phyloP scores from a whole-genome alignment of 1,140 invertebrate genomes.

The Leptonema lineaticorne region DNA sequence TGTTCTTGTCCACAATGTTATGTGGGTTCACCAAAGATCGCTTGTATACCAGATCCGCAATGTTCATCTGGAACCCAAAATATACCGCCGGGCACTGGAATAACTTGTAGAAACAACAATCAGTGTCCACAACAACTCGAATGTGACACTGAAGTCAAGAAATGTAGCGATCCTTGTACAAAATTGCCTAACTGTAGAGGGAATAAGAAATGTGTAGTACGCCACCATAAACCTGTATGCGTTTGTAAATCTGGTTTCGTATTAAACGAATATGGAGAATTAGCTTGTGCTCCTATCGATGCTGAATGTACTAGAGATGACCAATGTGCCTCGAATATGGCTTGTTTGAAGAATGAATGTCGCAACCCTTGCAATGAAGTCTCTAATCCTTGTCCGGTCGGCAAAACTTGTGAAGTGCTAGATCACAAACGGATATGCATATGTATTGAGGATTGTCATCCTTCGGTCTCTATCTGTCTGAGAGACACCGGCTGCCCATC shows the following conservation, averaged over 20 bases:
- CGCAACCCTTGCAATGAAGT: slow-evolving; percentile 78
- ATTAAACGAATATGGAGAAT: slow-evolving; percentile 79
- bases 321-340: slow-evolving; percentile 82
- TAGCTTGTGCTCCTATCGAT: slow-evolving; percentile 77
- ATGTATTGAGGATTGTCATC: slow-evolving; percentile 83
- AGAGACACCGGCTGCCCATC: slow-evolving; percentile 84
- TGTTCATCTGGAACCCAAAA: slow-evolving; percentile 61
- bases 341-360: slow-evolving; percentile 79
- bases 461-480: slow-evolving; percentile 83
- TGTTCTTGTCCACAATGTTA: slow-evolving; percentile 88
- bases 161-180: slow-evolving; percentile 78
- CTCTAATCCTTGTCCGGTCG: slow-evolving; percentile 68
- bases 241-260: slow-evolving; percentile 87
- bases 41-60: slow-evolving; percentile 74
- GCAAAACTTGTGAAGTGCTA: slow-evolving; percentile 81
- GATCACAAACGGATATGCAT: slow-evolving; percentile 84
- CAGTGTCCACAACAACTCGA: slow-evolving; percentile 77
- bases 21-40: slow-evolving; percentile 73
- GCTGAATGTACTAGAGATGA: slow-evolving; percentile 76
- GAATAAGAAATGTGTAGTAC: slow-evolving; percentile 86
- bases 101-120: slow-evolving; percentile 63
- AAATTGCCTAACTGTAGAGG: slow-evolving; percentile 66
- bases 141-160: slow-evolving; percentile 66
- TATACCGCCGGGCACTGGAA: slow-evolving; percentile 50
- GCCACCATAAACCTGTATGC: slow-evolving; percentile 80